These are phyloP conservation scores for Listronotus oregonensis DNA, from an alignment of 1,140 invertebrate species.

Conservation along the genomic window DNA sequence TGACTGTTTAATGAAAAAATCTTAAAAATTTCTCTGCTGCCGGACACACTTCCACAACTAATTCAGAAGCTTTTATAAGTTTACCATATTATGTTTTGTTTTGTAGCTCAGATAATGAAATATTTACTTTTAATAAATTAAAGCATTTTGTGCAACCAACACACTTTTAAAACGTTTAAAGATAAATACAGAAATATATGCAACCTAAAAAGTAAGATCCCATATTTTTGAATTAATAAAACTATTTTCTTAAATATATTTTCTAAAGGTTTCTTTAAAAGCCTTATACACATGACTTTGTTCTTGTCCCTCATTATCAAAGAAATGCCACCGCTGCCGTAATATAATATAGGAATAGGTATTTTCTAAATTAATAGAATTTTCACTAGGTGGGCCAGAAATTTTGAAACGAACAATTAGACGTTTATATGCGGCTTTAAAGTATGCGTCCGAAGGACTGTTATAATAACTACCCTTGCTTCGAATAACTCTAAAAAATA, in stretches of 20 bases:
- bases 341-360: neutral
- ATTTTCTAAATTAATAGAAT: no score
- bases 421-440: conserved; percentile 42
- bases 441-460: conserved; percentile 51
- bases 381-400: neutral
- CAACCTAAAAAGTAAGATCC: conserved; percentile 19
- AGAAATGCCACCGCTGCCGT: no score
- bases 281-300: neutral
- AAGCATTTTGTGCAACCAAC: conserved; percentile 4
- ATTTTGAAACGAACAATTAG: neutral
- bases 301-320: neutral
- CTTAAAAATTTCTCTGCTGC: no score
- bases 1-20: no score
- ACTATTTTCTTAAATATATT: neutral
- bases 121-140: no score
- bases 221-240: neutral
- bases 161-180: conserved; percentile 28
- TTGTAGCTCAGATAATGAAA: no score
- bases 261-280: conserved; percentile 7
- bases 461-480: conserved; percentile 50
- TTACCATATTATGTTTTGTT: no score
- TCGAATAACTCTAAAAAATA: conserved; percentile 50
- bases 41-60: no score
- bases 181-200: conserved; percentile 33
- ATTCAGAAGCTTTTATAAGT: no score